phyloP scores from a whole-genome alignment of 2,888 invertebrate species.

The Helobdella robusta region DNA sequence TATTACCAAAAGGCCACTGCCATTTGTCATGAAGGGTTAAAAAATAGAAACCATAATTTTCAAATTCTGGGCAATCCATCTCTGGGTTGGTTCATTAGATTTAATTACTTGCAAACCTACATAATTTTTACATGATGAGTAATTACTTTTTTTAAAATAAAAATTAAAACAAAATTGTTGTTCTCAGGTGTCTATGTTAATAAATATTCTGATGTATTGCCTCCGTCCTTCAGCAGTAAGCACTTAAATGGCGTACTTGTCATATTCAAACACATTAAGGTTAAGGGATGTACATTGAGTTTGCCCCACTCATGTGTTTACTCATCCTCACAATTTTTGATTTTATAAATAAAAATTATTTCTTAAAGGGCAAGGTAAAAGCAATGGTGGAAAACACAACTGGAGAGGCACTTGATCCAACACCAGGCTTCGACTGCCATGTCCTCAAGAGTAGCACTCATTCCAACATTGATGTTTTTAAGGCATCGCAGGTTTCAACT shows the following conservation, averaged over 20 bases:
- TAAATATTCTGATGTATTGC: constrained; percentile 17
- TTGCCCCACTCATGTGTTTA: not conserved
- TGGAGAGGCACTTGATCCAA: constrained; percentile 13
- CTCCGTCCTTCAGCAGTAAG: not conserved
- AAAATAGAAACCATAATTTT: not conserved
- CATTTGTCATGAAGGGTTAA: not conserved
- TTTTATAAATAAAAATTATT: not conserved
- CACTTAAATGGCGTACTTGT: not conserved
- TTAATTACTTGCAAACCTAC: too few relatives aligned
- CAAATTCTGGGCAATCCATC: too few relatives aligned
- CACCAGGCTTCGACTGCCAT: constrained; percentile 24
- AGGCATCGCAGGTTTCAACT: constrained; percentile 10
- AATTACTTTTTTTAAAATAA: too few relatives aligned
- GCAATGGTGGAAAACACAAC: constrained; percentile 24
- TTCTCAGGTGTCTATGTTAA: constrained; percentile 17
- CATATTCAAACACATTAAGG: constrained; percentile 21
- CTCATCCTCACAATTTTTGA: not conserved
- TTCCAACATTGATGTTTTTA: not conserved
- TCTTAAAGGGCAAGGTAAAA: constrained; percentile 19
- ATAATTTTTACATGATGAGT: too few relatives aligned
- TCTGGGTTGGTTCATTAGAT: too few relatives aligned
- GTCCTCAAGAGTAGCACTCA: not conserved
- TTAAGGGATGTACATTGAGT: not conserved
- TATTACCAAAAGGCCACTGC: not conserved
- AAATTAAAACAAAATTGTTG: too few relatives aligned